These are phyloP conservation scores for Campopleginae sp. DNA, from an alignment of 2,888 invertebrate species.

Conservation along the genomic window DNA sequence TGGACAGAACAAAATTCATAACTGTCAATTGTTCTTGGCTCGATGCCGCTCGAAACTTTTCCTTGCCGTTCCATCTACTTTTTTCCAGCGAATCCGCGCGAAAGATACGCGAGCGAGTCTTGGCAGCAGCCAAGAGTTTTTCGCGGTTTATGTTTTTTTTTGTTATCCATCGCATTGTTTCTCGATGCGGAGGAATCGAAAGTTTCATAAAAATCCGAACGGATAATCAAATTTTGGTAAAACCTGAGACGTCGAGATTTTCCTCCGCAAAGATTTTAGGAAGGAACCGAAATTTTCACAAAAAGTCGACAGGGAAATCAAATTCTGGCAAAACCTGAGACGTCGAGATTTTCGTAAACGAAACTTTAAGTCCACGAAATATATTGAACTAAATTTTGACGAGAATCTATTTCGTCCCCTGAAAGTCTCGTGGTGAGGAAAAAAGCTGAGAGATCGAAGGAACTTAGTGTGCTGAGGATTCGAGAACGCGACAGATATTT, in stretches of 20 bases:
- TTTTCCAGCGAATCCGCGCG: no score
- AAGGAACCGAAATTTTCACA: no score
- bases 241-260: no score
- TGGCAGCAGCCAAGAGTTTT: no score
- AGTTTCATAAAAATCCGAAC: no score
- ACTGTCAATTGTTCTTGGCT: neutral
- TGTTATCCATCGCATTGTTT: no score
- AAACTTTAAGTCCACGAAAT: conserved; percentile 29
- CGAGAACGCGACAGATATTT: conserved; percentile 19
- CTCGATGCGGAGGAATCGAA: no score
- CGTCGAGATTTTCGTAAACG: neutral
- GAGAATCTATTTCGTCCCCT: neutral
- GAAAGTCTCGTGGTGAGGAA: neutral
- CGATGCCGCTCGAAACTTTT: neutral
- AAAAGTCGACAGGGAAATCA: no score
- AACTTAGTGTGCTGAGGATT: neutral
- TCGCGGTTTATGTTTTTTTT: no score
- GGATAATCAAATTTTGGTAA: no score
- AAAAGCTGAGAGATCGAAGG: neutral
- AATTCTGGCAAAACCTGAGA: neutral
- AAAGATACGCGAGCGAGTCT: no score
- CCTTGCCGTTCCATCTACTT: neutral
- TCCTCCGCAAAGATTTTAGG: no score
- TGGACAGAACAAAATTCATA: neutral
- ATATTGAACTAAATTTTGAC: neutral